Evolutionary conservation across 2,888 invertebrate genomes (phyloP).

Genomic region (Operophtera brumata): DNA sequence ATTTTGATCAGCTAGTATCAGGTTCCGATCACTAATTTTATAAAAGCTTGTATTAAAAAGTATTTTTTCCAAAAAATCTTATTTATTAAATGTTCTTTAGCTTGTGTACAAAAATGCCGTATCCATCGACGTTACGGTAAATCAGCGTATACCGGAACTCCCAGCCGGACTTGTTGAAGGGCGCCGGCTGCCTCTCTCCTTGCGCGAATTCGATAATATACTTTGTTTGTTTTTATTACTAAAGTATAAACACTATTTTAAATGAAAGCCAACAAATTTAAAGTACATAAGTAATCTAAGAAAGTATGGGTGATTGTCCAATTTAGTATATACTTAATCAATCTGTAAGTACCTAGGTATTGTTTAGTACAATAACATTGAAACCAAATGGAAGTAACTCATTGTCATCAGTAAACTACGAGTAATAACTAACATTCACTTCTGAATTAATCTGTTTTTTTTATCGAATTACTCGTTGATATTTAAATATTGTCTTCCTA

Average conservation of each 20-base stretch:
- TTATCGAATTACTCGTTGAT: not conserved
- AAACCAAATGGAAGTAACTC: not conserved
- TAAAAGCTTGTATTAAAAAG: too few species aligned
- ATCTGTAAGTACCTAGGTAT: too few species aligned
- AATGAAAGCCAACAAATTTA: too few species aligned
- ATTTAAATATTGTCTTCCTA: not conserved
- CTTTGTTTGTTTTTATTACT: constrained; percentile 6
- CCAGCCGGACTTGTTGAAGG: constrained; percentile 43
- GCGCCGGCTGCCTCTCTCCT: constrained; percentile 40
- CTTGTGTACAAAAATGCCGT: not conserved
- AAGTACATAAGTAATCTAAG: too few species aligned
- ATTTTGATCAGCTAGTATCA: too few species aligned
- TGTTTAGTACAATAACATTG: too few species aligned
- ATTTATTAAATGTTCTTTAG: too few species aligned
- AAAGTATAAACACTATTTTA: not conserved
- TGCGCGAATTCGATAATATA: constrained; percentile 12
- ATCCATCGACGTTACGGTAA: not conserved
- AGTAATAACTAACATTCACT: not conserved
- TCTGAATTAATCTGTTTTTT: not conserved
- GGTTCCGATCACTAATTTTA: too few species aligned
- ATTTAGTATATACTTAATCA: too few species aligned
- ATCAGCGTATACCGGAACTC: constrained; percentile 38
- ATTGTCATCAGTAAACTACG: not conserved
- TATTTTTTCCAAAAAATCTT: too few species aligned
- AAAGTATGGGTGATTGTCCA: too few species aligned